Conservation (phyloP, 92 coral and sea anemone genomes). For the Chrysogorgia sp. region DNA sequence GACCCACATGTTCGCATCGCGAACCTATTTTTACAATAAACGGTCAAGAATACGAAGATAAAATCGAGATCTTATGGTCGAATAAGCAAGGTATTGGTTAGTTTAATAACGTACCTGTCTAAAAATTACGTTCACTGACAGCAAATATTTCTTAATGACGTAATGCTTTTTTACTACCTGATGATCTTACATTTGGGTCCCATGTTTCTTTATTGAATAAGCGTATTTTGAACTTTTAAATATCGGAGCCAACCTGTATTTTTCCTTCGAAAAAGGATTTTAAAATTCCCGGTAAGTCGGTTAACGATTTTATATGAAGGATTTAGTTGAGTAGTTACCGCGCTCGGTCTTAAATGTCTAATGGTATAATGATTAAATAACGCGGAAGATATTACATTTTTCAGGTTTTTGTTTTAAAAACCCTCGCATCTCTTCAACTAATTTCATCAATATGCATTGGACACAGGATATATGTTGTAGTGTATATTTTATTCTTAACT, state of each 20-base stretch:
- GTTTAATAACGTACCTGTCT: slow-evolving; percentile 30
- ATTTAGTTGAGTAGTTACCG: background rate
- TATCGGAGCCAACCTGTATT: background rate
- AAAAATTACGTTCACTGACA: no score
- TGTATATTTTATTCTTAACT: no score
- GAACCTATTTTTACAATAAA: no score
- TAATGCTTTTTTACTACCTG: slow-evolving; percentile 21
- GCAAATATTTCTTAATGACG: slow-evolving; percentile 15
- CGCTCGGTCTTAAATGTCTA: no score
- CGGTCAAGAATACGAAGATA: background rate
- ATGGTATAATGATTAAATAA: no score
- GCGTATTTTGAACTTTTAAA: background rate
- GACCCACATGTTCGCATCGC: no score
- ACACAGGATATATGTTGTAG: no score
- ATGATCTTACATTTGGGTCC: slow-evolving; percentile 28
- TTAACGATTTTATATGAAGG: background rate
- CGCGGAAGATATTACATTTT: background rate
- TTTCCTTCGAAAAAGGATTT: background rate
- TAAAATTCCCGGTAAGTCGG: background rate
- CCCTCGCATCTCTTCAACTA: no score
- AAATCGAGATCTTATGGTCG: slow-evolving; percentile 17
- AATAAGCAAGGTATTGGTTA: slow-evolving; percentile 25
- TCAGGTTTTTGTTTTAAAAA: no score
- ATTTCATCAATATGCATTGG: no score
- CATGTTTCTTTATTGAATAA: background rate